These are phyloP conservation scores for Boloria euphrosyne DNA, from an alignment of 2,888 invertebrate species.

Conservation along the genomic window DNA sequence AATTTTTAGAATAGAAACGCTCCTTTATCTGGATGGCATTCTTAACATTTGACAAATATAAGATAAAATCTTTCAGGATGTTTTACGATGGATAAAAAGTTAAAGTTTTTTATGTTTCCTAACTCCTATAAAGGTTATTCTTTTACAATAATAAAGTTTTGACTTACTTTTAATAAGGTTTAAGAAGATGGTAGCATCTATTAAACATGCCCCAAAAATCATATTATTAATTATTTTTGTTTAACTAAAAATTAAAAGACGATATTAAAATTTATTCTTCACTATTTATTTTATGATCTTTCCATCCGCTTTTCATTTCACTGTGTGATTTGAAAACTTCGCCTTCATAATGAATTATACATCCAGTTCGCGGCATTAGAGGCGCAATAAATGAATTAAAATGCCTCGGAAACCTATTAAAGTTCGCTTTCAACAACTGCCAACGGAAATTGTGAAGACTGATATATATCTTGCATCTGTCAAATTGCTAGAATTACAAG, in stretches of 20 bases:
- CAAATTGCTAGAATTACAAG: constrained; percentile 49
- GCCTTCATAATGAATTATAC: constrained; percentile 59
- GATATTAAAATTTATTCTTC: no score
- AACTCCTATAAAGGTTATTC: constrained; percentile 14
- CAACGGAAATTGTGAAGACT: constrained; percentile 53
- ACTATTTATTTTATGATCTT: constrained; percentile 41
- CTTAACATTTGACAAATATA: constrained; percentile 27
- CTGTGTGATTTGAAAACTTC: constrained; percentile 51
- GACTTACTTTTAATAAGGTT: not conserved
- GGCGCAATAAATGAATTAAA: constrained; percentile 47
- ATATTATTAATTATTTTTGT: no score
- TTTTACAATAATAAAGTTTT: constrained; percentile 10
- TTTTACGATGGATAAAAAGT: constrained; percentile 25
- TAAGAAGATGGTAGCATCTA: not conserved
- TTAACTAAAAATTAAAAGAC: no score
- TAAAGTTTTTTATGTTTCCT: constrained; percentile 18
- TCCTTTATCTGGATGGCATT: constrained; percentile 23
- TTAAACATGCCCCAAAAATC: not conserved
- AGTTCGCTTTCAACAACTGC: constrained; percentile 58
- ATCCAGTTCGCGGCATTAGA: constrained; percentile 26
- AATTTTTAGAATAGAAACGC: constrained; percentile 24
- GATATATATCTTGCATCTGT: constrained; percentile 70
- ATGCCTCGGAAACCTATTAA: constrained; percentile 57
- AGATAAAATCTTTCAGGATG: constrained; percentile 28
- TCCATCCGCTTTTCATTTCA: constrained; percentile 62